Conservation (phyloP, 2,113 vertebrate species). For the Regulus satrapa region DNA sequence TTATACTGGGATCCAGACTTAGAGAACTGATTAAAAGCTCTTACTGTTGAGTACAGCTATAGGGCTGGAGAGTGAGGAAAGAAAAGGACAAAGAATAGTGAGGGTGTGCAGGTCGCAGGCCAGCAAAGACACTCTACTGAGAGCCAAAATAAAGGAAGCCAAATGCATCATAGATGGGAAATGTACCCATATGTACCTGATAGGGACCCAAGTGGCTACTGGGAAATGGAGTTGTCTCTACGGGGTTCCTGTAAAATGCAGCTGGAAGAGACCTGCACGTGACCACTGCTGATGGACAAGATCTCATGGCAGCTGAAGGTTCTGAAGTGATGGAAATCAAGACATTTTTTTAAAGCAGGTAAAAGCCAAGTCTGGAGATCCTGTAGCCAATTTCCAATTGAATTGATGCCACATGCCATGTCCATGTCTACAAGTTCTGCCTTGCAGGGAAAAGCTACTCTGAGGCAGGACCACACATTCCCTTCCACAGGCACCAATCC, state of each 20-base stretch:
- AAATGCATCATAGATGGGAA: rapidly evolving
- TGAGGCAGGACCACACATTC: not conserved
- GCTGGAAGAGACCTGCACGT: not conserved
- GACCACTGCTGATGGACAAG: not conserved
- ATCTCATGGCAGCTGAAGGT: not conserved
- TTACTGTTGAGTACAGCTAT: not conserved
- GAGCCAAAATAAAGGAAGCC: not conserved
- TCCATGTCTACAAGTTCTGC: rapidly evolving
- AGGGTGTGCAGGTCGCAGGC: not conserved
- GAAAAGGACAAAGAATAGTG: not conserved
- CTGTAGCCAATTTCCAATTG: rapidly evolving
- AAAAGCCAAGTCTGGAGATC: not conserved
- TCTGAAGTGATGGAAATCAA: not conserved
- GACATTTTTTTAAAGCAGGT: not conserved
- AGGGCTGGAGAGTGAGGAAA: not conserved
- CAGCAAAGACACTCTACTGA: not conserved
- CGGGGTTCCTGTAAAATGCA: not conserved
- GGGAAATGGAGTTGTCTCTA: not conserved
- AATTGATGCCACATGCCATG: rapidly evolving
- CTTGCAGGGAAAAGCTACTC: not conserved
- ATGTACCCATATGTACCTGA: rapidly evolving
- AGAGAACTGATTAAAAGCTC: not conserved
- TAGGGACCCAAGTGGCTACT: not conserved
- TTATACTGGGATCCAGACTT: not conserved
- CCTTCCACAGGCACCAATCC: not conserved